These are phyloP conservation scores for Biston stratarius DNA, from an alignment of 2,888 invertebrate species.

Conservation along the genomic window DNA sequence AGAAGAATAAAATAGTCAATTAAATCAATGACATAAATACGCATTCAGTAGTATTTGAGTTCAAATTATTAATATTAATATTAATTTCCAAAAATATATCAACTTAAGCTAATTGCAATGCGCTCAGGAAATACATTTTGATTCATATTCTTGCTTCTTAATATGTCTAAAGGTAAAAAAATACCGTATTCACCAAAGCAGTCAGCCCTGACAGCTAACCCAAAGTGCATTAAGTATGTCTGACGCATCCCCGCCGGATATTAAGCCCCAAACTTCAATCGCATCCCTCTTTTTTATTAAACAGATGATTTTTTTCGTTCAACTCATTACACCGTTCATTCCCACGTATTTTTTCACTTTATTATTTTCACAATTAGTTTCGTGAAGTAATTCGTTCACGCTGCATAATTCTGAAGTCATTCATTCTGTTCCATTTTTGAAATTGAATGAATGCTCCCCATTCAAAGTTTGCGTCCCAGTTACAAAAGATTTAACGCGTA, in stretches of 20 bases:
- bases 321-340: slow-evolving; percentile 79
- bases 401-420: slow-evolving; percentile 76
- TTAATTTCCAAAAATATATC: no score
- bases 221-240: slow-evolving; percentile 72
- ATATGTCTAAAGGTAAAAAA: background rate
- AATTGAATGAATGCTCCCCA: slow-evolving; percentile 64
- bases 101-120: background rate
- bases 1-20: background rate
- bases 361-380: slow-evolving; percentile 76
- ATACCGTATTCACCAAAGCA: background rate
- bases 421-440: slow-evolving; percentile 61
- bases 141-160: no score
- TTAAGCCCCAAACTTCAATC: slow-evolving; percentile 81
- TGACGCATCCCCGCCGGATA: slow-evolving; percentile 80
- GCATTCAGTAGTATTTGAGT: no score
- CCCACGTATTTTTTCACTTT: slow-evolving; percentile 76
- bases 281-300: slow-evolving; percentile 74
- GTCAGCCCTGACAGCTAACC: slow-evolving; percentile 60
- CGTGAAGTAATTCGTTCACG: slow-evolving; percentile 82
- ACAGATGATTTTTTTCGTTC: slow-evolving; percentile 68
- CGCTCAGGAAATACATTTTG: background rate
- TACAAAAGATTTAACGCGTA: slow-evolving; percentile 65
- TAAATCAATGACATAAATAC: background rate
- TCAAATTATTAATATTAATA: no score
- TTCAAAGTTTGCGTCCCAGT: slow-evolving; percentile 52